These are phyloP conservation scores for Scleropages formosus DNA, from an alignment of 2,797 vertebrate species.

Conservation along the genomic window DNA sequence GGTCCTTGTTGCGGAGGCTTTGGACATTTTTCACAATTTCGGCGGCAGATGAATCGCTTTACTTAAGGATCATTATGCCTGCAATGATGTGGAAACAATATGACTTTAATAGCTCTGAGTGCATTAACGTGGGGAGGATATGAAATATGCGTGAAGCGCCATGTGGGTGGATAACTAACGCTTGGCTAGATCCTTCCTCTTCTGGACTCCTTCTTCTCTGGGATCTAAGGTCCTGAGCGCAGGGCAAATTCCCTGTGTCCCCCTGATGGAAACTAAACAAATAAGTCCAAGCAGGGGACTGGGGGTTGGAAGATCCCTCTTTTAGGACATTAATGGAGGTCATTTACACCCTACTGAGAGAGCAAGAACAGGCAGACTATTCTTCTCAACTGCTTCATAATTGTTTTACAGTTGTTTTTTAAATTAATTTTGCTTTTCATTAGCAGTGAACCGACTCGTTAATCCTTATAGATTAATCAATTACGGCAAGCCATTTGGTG, in stretches of 20 bases:
- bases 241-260: slow-evolving; percentile 10
- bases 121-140: slow-evolving; percentile 14
- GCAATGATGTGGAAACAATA: slow-evolving; percentile 40
- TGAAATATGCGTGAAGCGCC: slow-evolving; percentile 25
- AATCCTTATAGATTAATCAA: neutral
- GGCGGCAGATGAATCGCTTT: slow-evolving; percentile 16
- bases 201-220: slow-evolving; percentile 10
- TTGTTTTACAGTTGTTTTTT: neutral
- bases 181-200: neutral
- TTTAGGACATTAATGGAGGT: slow-evolving; percentile 30
- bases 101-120: slow-evolving; percentile 30
- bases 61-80: slow-evolving; percentile 30
- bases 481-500: neutral
- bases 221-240: neutral
- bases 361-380: neutral
- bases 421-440: neutral
- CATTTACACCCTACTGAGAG: slow-evolving; percentile 23
- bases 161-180: neutral
- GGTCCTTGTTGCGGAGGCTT: slow-evolving; percentile 30
- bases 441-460: neutral
- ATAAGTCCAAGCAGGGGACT: neutral
- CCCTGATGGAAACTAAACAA: slow-evolving; percentile 25
- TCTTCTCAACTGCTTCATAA: neutral
- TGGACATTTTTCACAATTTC: slow-evolving; percentile 21
- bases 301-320: neutral